Evolutionary conservation across 2,797 vertebrate species (phyloP).

Genomic region (Ctenochaetus hawaiiensis): DNA sequence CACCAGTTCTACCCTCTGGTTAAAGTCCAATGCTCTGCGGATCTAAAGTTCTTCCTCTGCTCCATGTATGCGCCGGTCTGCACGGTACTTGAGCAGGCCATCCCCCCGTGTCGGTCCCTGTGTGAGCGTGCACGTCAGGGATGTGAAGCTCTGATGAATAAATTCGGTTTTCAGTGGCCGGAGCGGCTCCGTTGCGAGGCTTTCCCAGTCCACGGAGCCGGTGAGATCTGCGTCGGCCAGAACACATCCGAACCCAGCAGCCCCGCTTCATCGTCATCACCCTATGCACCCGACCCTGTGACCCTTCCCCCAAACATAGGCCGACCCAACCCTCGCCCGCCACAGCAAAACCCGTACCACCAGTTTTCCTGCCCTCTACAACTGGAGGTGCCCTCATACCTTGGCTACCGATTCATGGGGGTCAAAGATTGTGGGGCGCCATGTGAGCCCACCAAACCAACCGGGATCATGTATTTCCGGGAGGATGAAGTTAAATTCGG

Average conservation of each 20-base stretch:
- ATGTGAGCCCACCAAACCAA: conserved; percentile 91
- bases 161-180: conserved; percentile 96
- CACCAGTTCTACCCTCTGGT: conserved; percentile 97
- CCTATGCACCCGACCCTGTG: conserved; percentile 82
- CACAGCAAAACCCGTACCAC: conserved; percentile 59
- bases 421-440: conserved; percentile 96
- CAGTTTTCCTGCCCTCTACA: conserved; percentile 94
- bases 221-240: conserved; percentile 95
- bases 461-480: conserved; percentile 97
- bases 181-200: conserved; percentile 93
- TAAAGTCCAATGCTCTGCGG: conserved; percentile 93
- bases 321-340: conserved; percentile 61
- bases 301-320: conserved; percentile 80
- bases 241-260: conserved; percentile 91
- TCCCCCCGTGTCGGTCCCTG: conserved; percentile 92
- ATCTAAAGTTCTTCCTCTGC: conserved; percentile 97
- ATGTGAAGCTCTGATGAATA: conserved; percentile 96
- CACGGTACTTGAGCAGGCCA: conserved; percentile 96
- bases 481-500: conserved; percentile 96
- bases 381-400: conserved; percentile 93
- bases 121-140: conserved; percentile 93
- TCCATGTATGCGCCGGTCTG: conserved; percentile 99
- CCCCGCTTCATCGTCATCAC: conserved; percentile 87
- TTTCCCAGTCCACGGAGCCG: conserved; percentile 92
- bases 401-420: conserved; percentile 95